phyloP scores from a whole-genome alignment of 2,797 vertebrate species.

The Fundulus diaphanus region DNA sequence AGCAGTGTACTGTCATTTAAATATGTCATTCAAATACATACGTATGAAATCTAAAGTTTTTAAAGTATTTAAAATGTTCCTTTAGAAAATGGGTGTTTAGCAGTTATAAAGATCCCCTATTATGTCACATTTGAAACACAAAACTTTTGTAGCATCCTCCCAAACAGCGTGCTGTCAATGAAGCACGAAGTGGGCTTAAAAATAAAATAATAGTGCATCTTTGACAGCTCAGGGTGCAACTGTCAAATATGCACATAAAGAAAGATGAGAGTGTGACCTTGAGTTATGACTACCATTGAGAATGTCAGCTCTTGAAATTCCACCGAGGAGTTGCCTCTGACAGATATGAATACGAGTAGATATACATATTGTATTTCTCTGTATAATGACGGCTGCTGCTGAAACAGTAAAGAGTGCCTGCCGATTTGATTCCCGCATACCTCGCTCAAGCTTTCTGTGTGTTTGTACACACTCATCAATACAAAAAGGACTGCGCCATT shows the following conservation, averaged over 20 bases:
- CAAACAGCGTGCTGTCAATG: constrained; percentile 16
- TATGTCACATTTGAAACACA: constrained; percentile 31
- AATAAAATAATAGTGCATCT: constrained; percentile 20
- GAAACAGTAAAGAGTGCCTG: constrained; percentile 8
- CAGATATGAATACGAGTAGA: constrained; percentile 13
- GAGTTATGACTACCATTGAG: constrained; percentile 28
- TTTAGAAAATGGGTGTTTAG: constrained; percentile 7
- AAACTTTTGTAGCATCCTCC: constrained; percentile 9
- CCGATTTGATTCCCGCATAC: constrained; percentile 25
- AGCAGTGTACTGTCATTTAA: constrained; percentile 10
- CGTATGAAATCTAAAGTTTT: not conserved
- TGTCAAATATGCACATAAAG: constrained; percentile 33
- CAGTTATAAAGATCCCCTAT: constrained; percentile 20
- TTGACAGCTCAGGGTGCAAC: constrained; percentile 43
- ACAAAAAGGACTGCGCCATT: not conserved
- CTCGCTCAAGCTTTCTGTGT: constrained; percentile 14
- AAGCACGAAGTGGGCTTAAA: constrained; percentile 23
- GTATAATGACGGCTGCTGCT: not conserved
- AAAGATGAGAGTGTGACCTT: constrained; percentile 38
- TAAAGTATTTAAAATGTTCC: constrained; percentile 9
- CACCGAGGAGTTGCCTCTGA: constrained; percentile 10
- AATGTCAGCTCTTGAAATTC: constrained; percentile 20
- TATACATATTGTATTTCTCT: constrained; percentile 14
- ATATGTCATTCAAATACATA: constrained; percentile 3
- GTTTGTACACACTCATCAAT: constrained; percentile 12